A percentile compares a stretch with the other conserved stretches of the same genome.
These are phyloP conservation scores for Acanthosepion lycidas DNA, from an alignment of 2,888 invertebrate species.

Conservation along the genomic window DNA sequence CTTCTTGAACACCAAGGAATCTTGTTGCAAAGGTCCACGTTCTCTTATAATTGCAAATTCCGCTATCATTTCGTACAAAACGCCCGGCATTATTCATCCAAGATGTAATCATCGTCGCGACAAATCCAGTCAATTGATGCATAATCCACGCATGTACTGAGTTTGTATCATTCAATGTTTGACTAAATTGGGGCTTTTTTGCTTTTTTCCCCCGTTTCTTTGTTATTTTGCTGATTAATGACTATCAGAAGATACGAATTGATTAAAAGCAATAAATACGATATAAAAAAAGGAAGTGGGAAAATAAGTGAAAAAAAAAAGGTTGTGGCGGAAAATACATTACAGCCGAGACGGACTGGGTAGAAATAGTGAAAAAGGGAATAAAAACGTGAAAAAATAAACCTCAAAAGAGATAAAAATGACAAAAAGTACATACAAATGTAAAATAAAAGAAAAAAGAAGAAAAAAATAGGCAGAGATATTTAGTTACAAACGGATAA, in stretches of 20 bases:
- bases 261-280: slow-evolving; percentile 17
- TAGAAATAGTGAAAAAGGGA: neutral
- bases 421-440: neutral
- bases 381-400: neutral
- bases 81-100: neutral
- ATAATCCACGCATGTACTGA: neutral
- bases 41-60: neutral
- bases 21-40: neutral
- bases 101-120: slow-evolving; percentile 12
- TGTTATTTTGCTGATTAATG: slow-evolving; percentile 33
- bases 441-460: neutral
- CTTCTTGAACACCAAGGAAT: neutral
- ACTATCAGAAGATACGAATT: neutral
- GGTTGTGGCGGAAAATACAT: neutral
- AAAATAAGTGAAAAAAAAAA: neutral
- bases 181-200: neutral
- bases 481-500: neutral
- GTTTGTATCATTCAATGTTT: slow-evolving; percentile 21
- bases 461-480: neutral
- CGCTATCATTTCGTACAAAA: neutral
- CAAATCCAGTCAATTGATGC: slow-evolving; percentile 33
- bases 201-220: neutral
- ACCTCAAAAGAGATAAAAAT: neutral
- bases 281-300: neutral
- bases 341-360: neutral